Base-by-base conservation (phyloP, 2,113 vertebrate species). In the Thamnophis sirtalis region DNA sequence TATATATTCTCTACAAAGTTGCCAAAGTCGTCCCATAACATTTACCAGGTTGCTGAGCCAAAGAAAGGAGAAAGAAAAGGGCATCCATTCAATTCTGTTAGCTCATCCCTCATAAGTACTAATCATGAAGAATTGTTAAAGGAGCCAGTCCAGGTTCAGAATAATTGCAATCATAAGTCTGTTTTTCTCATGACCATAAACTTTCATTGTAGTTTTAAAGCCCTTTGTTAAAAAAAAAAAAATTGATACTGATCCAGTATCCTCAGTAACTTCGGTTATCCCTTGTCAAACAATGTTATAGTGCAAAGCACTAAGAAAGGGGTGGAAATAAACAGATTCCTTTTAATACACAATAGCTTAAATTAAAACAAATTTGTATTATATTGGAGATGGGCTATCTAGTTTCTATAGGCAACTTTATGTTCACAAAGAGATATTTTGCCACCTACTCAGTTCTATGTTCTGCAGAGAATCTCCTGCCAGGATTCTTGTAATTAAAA, bases 241-340 rank as follows among this genome's bases (percentile, higher is more conserved):
- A 93, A 63, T 87, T 88, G 15, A 93, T 80, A 26, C 0, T 0
- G 90, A 92, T 91, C 86, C 89, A 17, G 53, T 26, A 68, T 84
- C 88, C 88, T 92, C 24, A 43, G 58, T 92, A 93, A 92, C 24
- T 95, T 92, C 90, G 56, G 19, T 90, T 90, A 68, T 92, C 87
- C 91, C 90, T 93, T 96, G 73, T 96, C 92, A 96, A 91, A 63
- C 90, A 86, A 49, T 93, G 19, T 93, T 96, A 94, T 93, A 89
- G 50, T 90, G 0, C 9, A 55, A 92, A 80, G 21, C 13, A 1
- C 91, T 89, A 58, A 22, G 43, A 13, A 56, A 91, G 60, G 17
- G 11, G 17, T 4, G 0, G 8, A 2, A 17, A 28, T 2, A 51
- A 68, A 26, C 19, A 21, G 58, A 28, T 4, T 9, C 43, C 48